Evolutionary conservation across 1,140 invertebrate species (phyloP), one percentile per base, ranked within the genome.

Genomic region (Planococcus citri): DNA sequence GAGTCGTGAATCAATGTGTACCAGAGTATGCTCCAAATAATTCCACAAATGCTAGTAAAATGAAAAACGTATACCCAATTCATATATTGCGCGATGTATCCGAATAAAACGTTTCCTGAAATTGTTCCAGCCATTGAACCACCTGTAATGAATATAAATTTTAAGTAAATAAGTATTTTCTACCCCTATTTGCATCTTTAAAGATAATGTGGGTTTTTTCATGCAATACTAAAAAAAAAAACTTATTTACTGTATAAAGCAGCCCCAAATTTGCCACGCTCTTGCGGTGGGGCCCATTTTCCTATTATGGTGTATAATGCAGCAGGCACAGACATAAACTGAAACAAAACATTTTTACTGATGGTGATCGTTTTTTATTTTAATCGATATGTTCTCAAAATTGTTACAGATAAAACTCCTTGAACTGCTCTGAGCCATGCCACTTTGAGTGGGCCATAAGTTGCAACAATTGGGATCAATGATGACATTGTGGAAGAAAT

Each of bases 11-110:
- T 82, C 20, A 89, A 78, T 58, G 84, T 81, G 73, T 86, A 80
- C 89, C 89, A 91, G 73, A 85, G 85, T 22, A 82, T 75, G 72
- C 89, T 92, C 93, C 93, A 95, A 4, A 90, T 58, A 8, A 90
- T 67, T 4, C 85, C 86, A 3, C 87, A 73, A 0, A 79, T 72
- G 27, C 87, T 87, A n/a, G 84, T 86, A 1, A 84, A 75, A 73
- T 91, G 86, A 76, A 92, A 93, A 0, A 88, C 87, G 60, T 84
- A 81, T 69, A 86, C 84, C 91, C 91, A 93, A 9, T 86, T 86
- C 37, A 80, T 81, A 69, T 75, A 78, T 70, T 82, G 81, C 27
- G 85, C 87, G 1, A 89, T 78, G 29, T 82, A 80, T 3, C 86
- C 88, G 72, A 86, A 88, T 25, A 88, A 76, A 1, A 86, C 84